phyloP scores from a whole-genome alignment of 2,113 vertebrate genomes.

The Quiscalus mexicanus region DNA sequence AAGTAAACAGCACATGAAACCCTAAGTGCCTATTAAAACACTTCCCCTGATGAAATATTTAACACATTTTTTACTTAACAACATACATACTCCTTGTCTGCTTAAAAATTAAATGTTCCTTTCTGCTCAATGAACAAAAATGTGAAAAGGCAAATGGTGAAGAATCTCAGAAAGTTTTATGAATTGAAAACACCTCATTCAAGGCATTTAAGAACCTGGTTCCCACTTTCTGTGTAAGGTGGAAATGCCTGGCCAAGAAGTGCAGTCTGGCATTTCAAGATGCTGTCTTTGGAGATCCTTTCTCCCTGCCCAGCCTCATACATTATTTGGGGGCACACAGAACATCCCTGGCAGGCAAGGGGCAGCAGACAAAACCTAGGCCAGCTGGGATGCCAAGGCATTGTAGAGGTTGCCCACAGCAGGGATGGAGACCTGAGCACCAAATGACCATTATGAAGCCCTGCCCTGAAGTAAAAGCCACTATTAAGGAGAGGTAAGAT shows the following conservation, averaged over 20 bases:
- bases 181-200: neutral
- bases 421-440: neutral
- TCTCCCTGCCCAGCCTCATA: neutral
- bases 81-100: neutral
- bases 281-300: neutral
- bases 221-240: neutral
- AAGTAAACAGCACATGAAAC: neutral
- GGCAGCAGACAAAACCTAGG: neutral
- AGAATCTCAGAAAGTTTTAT: neutral
- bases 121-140: neutral
- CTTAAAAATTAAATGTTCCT: neutral
- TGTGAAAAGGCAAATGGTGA: neutral
- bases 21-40: neutral
- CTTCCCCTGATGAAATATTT: constrained; percentile 1
- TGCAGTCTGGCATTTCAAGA: neutral
- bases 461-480: neutral
- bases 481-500: neutral
- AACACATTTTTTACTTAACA: constrained; percentile 2
- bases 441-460: accelerated
- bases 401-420: neutral
- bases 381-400: neutral
- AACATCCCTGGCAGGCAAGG: neutral
- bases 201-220: neutral
- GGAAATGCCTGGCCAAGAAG: neutral
- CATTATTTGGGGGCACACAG: neutral